A percentile compares a stretch with the other conserved stretches of the same genome.
These are phyloP conservation scores for Coturnix japonica DNA, from an alignment of 2,113 vertebrate species.

Conservation along the genomic window DNA sequence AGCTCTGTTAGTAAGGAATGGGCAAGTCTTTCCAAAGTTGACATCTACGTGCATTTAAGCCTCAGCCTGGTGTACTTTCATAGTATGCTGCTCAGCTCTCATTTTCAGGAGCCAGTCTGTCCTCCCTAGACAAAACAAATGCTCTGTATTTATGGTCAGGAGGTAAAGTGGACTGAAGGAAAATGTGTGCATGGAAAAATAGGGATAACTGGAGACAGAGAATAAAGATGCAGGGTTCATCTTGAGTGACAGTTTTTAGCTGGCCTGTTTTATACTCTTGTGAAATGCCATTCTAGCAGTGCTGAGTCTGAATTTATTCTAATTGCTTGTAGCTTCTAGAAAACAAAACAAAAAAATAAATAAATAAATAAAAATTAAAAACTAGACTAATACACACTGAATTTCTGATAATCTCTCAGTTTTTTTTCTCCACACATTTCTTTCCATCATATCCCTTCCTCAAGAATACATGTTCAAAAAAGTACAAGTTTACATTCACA, in stretches of 20 bases:
- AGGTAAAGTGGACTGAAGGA: background rate
- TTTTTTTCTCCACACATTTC: rapidly evolving
- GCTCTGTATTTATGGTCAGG: background rate
- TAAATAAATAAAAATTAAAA: background rate
- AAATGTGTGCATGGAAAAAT: background rate
- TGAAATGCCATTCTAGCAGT: background rate
- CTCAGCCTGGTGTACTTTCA: background rate
- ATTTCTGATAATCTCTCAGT: background rate
- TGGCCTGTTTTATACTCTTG: background rate
- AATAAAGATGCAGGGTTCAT: background rate
- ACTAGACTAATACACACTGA: background rate
- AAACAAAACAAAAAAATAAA: no score
- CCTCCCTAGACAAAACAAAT: background rate
- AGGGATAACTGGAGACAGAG: background rate
- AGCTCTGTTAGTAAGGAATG: background rate
- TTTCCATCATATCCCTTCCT: background rate
- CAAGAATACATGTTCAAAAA: background rate
- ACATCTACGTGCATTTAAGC: background rate
- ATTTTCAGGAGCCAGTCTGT: background rate
- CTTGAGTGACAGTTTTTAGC: background rate
- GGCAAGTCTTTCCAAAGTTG: background rate
- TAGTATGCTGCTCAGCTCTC: background rate
- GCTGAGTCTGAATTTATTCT: background rate
- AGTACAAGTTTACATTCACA: background rate
- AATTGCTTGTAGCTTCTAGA: background rate